Evolutionary conservation across 2,113 vertebrate species (phyloP).

Genomic region (Pagrus major): DNA sequence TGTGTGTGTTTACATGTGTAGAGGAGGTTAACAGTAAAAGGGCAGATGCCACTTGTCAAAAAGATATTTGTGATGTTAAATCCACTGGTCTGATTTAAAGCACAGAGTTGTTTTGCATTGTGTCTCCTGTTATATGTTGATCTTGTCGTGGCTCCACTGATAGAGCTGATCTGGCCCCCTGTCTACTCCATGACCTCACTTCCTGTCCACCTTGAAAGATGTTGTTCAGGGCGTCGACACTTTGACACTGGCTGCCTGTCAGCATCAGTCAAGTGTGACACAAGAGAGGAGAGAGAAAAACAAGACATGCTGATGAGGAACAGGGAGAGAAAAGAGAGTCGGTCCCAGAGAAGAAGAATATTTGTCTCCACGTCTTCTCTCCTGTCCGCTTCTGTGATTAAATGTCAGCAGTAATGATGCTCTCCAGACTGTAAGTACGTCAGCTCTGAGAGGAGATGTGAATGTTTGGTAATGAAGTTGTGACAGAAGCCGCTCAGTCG

Average conservation of each 20-base stretch:
- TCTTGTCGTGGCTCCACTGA: too few relatives aligned
- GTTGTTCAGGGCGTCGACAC: too few relatives aligned
- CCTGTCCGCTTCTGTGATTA: conserved; percentile 27
- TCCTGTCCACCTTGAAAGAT: too few relatives aligned
- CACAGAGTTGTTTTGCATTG: background rate
- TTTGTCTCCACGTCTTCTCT: background rate
- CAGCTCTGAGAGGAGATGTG: conserved; percentile 5
- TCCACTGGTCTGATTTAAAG: background rate
- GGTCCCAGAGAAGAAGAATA: too few relatives aligned
- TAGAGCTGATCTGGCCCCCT: too few relatives aligned
- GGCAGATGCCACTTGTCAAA: too few relatives aligned
- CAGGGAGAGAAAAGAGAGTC: background rate
- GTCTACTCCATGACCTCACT: too few relatives aligned
- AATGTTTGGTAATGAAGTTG: conserved; percentile 2
- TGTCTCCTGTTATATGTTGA: background rate
- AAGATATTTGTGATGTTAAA: background rate
- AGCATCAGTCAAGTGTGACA: background rate
- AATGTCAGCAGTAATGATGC: conserved; percentile 41
- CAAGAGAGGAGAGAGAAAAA: background rate
- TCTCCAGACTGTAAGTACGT: conserved; percentile 20
- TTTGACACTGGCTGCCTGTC: too few relatives aligned
- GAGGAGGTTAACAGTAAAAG: too few relatives aligned
- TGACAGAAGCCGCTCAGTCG: background rate
- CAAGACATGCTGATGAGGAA: background rate
- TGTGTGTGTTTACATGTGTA: too few relatives aligned